These are phyloP conservation scores for Cyphomyrus plagiostoma DNA, from an alignment of 2,113 vertebrate species.

Conservation along the genomic window DNA sequence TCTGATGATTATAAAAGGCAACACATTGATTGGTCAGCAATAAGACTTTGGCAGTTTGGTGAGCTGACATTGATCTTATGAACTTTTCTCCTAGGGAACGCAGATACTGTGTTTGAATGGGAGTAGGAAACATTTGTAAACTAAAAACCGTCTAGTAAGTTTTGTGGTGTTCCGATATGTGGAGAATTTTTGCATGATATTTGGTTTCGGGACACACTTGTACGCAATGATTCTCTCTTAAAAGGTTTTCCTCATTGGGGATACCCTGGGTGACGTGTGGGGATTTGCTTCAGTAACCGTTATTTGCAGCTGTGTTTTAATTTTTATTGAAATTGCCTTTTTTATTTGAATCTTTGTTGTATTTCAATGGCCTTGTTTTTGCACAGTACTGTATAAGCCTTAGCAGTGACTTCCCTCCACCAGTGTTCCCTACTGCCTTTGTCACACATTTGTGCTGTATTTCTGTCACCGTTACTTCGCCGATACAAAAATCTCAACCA, in stretches of 20 bases:
- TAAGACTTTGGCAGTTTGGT: not conserved
- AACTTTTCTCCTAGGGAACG: not conserved
- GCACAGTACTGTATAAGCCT: slow-evolving; percentile 56
- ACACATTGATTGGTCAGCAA: not conserved
- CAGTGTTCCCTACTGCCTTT: not conserved
- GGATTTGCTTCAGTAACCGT: not conserved
- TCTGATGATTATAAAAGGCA: not conserved
- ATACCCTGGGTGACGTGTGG: not conserved
- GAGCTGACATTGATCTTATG: not conserved
- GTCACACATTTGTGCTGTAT: not conserved
- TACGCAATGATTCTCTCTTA: not conserved
- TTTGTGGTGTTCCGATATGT: not conserved
- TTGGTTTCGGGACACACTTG: not conserved
- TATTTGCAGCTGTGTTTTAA: not conserved
- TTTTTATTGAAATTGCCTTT: not conserved
- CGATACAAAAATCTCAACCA: not conserved
- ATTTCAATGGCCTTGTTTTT: slow-evolving; percentile 40
- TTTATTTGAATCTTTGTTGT: slow-evolving; percentile 5
- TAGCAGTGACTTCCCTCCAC: slow-evolving; percentile 23
- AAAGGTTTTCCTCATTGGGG: not conserved
- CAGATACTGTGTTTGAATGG: not conserved
- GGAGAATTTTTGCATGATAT: slow-evolving; percentile 3
- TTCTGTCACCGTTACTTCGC: not conserved
- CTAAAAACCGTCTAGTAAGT: not conserved
- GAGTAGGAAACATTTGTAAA: not conserved